phyloP scores from a whole-genome alignment of 2,888 invertebrate genomes.

The Macrophya annulata region DNA sequence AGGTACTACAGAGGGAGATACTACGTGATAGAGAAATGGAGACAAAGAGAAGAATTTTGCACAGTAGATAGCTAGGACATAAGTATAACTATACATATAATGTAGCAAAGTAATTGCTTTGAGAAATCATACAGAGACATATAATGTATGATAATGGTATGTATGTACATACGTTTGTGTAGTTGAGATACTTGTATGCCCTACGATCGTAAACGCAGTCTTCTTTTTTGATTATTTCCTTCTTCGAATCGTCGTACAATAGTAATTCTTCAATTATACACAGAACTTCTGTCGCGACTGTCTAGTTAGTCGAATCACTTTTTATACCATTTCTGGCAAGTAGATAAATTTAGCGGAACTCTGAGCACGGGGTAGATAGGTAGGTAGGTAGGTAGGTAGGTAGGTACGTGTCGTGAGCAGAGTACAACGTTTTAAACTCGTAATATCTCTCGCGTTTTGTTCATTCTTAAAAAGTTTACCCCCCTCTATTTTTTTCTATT shows the following conservation, averaged over 20 bases:
- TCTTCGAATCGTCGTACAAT: constrained; percentile 9
- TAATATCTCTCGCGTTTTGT: constrained; percentile 25
- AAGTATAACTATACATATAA: background rate
- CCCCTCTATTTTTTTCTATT: constrained; percentile 47
- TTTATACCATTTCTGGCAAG: constrained; percentile 26
- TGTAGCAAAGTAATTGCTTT: background rate
- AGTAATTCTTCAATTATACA: background rate
- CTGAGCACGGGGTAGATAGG: constrained; percentile 24
- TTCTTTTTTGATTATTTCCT: constrained; percentile 19
- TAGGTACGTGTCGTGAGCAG: constrained; percentile 42
- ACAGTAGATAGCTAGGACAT: background rate
- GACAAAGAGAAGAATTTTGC: background rate
- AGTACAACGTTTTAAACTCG: constrained; percentile 33
- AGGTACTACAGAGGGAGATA: background rate
- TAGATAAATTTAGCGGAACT: constrained; percentile 41
- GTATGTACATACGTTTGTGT: background rate
- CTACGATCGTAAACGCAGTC: constrained; percentile 14
- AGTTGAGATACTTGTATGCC: constrained; percentile 26
- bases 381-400: constrained; percentile 33
- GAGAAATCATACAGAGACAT: constrained; percentile 7
- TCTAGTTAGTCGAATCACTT: constrained; percentile 39
- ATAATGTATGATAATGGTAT: background rate
- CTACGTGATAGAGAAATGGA: background rate
- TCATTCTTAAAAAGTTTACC: constrained; percentile 45
- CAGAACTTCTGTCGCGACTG: constrained; percentile 14